These are phyloP conservation scores for Axea sp. DNA, from an alignment of 2,888 invertebrate species.

Conservation along the genomic window DNA sequence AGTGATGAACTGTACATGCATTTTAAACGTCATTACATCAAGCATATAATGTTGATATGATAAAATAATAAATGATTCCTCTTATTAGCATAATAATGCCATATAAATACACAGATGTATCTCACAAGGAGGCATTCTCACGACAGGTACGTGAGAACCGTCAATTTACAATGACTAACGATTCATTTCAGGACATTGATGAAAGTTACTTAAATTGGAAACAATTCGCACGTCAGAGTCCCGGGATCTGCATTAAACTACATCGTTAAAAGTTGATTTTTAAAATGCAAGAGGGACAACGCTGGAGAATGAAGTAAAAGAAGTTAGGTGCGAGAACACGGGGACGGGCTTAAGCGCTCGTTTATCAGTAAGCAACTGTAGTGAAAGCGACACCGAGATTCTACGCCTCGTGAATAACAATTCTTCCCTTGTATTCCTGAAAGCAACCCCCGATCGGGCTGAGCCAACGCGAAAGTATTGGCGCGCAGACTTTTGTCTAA, in stretches of 20 bases:
- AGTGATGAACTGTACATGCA: constrained; percentile 21
- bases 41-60: constrained; percentile 25
- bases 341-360: constrained; percentile 74
- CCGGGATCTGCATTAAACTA: constrained; percentile 60
- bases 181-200: constrained; percentile 59
- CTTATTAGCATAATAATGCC: constrained; percentile 39
- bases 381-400: constrained; percentile 78
- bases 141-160: constrained; percentile 40
- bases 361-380: constrained; percentile 79
- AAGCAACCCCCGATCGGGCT: constrained; percentile 40
- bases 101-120: constrained; percentile 49
- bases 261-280: constrained; percentile 69
- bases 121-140: constrained; percentile 31
- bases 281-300: constrained; percentile 50
- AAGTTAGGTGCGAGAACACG: constrained; percentile 58
- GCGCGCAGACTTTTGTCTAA: constrained; percentile 57
- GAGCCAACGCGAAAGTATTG: constrained; percentile 70
- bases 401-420: constrained; percentile 78
- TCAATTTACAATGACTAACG: constrained; percentile 42
- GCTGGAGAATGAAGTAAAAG: constrained; percentile 31
- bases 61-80: constrained; percentile 39
- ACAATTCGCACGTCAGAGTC: constrained; percentile 54
- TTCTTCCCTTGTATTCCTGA: constrained; percentile 62
- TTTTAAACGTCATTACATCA: constrained; percentile 36
- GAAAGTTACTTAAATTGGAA: constrained; percentile 73